Base-by-base conservation (phyloP, 2,888 invertebrate species). In the Chrysina gloriosa region DNA sequence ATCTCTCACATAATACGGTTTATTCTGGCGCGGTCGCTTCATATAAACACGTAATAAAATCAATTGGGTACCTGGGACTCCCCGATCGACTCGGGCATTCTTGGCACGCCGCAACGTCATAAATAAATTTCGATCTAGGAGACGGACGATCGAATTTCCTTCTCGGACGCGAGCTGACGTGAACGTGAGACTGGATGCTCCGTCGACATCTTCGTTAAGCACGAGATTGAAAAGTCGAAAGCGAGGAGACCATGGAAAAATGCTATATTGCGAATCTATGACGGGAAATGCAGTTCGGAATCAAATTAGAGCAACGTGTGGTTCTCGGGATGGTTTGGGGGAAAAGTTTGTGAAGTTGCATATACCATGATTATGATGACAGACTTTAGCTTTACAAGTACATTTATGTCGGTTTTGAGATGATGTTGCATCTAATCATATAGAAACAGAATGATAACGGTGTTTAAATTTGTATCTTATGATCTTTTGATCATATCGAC, bases 41-140 rank as follows among this genome's bases (percentile, higher is more conserved):
- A 52, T 31, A 31, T 31, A 31, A 52, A 52, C 52, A 52, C 19
- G 31, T 52, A 52, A 52, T 52, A 52, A 52, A 52, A 52, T 52
- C 52, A 52, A 52, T 52, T 31, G 16, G 19, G 19, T 27, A 23
- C 31, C 31, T 4, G 31, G 9, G 52, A 52, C 16, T 31, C 52
- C 29, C 52, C 16, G 31, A 31, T 16, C n/a, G 52, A 19, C 52
- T 52, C 21, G 19, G 16, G 31, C 31, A 52, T 52, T 52, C 52
- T 31, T 52, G 9, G 31, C 52, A 52, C 52, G 52, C 31, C n/a
- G 21, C 52, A 9, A 19, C 31, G 29, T 52, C 31, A 31, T 52
- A 52, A 52, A 52, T 52, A 52, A 52, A 52, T 52, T 52, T 27
- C 16, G 48, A 21, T 21, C 45, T 19, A 45, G 21, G 25, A 9